Evolutionary conservation across 2,113 vertebrate species (phyloP), one percentile per base, ranked within the genome.

Genomic region (Clinocottus analis): DNA sequence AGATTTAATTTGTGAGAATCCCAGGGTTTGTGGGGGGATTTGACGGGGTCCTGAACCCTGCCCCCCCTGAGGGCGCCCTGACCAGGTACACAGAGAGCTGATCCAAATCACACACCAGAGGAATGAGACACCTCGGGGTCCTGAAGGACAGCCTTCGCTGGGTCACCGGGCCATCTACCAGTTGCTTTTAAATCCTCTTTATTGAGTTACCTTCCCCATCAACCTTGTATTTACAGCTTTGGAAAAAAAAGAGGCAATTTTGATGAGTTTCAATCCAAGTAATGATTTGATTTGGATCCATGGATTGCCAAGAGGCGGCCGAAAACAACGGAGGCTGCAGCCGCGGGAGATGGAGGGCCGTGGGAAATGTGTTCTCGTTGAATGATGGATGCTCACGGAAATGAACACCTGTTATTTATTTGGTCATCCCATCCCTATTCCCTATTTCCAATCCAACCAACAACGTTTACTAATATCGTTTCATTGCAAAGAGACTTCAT

Each of bases 1-100:
- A 71, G 75, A 88, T 90, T 80, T 92, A 90, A 93, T 91, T 91
- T 89, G 74, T 60, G 71, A 79, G 86, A 92, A 90, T 82, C 87
- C 72, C 69, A 27, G n/a, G 85, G 85, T 87, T 80, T 85, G 81
- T 89, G 77, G 45, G 35, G 69, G 79, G 78, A 89, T 90, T 90
- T 88, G 83, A 85, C 70, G 74, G 66, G 85, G 83, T 79, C 74
- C 85, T 86, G 83, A 88, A 86, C 81, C 70, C 64, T 88, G 61
- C 71, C 74, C 75, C 74, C 75, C 67, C 25, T 64, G 11, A 49
- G 45, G 72, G 63, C 12, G 14, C 49, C 83, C 58, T 53, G 68
- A 75, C 58, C 85, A 75, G 59, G 75, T 75, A 72, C 62, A 83
- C 85, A 85, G 82, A 56, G 31, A 80, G 75, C 49, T 58, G 76